These are phyloP conservation scores for Progne subis DNA, from an alignment of 2,113 vertebrate genomes.

Conservation along the genomic window DNA sequence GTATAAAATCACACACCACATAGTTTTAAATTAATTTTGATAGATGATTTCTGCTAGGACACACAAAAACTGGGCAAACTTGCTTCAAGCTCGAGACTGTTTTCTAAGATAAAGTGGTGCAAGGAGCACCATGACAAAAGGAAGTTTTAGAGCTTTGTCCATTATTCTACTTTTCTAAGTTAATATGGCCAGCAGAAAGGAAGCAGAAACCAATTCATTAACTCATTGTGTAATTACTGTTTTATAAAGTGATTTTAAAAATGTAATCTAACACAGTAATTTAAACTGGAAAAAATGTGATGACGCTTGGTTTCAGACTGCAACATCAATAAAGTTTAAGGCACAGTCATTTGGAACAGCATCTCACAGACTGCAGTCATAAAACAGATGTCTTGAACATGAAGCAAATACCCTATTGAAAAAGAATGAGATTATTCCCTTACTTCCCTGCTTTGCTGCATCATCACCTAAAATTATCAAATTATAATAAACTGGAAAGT, in stretches of 20 bases:
- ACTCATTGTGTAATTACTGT: neutral
- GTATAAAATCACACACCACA: neutral
- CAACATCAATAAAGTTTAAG: neutral
- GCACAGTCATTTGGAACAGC: neutral
- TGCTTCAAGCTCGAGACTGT: neutral
- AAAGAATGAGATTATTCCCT: neutral
- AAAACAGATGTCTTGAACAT: neutral
- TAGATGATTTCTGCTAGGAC: neutral
- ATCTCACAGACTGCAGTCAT: neutral
- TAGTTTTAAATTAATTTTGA: neutral
- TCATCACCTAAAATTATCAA: neutral
- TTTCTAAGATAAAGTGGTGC: neutral
- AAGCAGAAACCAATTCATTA: neutral
- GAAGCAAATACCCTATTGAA: neutral
- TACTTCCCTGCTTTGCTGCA: neutral
- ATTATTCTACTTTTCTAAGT: neutral
- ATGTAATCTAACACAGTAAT: neutral
- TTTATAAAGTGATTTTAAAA: slow-evolving; percentile 13
- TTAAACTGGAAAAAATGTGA: neutral
- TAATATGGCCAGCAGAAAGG: neutral
- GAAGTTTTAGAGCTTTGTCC: neutral
- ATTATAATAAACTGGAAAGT: neutral
- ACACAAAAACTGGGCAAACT: neutral
- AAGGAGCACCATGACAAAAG: neutral
- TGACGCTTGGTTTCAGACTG: neutral